Percentiles rank a stretch among this genome's conserved stretches.
These are phyloP conservation scores for Acanthacorydalis orientalis DNA, from an alignment of 2,888 invertebrate genomes.

Conservation along the genomic window DNA sequence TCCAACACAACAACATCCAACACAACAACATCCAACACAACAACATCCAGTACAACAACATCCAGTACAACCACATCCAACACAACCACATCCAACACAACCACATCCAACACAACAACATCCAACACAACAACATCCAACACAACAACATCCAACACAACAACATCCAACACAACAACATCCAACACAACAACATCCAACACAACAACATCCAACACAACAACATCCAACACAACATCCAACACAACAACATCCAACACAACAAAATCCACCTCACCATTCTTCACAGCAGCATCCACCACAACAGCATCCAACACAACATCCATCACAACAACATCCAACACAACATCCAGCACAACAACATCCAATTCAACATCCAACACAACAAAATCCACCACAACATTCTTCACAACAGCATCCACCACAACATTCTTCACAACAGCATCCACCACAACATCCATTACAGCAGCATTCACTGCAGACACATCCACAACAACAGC, in stretches of 20 bases:
- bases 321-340: constrained; percentile 8
- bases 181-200: constrained; percentile 4
- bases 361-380: constrained; percentile 7
- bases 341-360: constrained; percentile 7
- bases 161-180: constrained; percentile 5
- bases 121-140: neutral
- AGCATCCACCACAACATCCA: no score
- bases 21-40: neutral
- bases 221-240: constrained; percentile 9
- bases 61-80: neutral
- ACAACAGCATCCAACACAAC: constrained; percentile 7
- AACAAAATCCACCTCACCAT: constrained; percentile 7
- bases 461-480: neutral
- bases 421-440: no score
- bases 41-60: neutral
- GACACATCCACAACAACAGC: neutral
- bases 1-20: neutral
- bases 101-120: neutral
- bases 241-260: constrained; percentile 8
- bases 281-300: constrained; percentile 8
- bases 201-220: constrained; percentile 8
- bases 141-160: constrained; percentile 4
- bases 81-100: neutral
- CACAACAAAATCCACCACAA: neutral
- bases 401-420: neutral